Percentiles rank a stretch among this genome's conserved stretches.
Conservation (phyloP, 2,797 vertebrate species). For the Trachops cirrhosus region DNA sequence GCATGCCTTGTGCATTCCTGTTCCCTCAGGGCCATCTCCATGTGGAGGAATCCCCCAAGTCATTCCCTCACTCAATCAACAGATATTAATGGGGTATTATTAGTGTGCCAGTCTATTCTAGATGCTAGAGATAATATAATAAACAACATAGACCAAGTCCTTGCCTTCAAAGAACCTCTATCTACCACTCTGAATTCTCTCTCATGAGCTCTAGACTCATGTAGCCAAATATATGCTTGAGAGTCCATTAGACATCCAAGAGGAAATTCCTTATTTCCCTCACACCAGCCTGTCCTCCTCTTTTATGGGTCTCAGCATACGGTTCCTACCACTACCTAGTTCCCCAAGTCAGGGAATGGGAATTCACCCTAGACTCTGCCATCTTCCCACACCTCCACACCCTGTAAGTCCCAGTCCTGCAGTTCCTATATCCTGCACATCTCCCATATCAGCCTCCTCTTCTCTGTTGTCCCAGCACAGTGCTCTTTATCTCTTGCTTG, state of each 20-base stretch:
- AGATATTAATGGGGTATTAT: neutral
- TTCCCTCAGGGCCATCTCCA: neutral
- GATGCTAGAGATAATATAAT: neutral
- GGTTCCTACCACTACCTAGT: neutral
- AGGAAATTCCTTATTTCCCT: neutral
- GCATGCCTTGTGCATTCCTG: neutral
- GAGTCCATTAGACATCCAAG: neutral
- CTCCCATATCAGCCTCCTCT: neutral
- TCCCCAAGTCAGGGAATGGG: neutral
- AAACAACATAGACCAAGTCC: neutral
- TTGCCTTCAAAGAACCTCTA: neutral
- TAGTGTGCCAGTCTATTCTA: neutral
- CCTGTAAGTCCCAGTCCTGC: neutral
- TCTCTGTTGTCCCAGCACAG: neutral
- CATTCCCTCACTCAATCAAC: neutral
- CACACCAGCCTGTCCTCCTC: neutral
- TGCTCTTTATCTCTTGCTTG: neutral
- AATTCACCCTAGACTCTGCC: neutral
- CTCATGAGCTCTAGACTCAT: neutral
- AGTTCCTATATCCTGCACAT: neutral
- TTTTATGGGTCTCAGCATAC: neutral
- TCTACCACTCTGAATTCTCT: neutral
- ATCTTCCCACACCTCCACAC: neutral
- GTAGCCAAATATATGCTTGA: neutral
- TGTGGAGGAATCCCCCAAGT: neutral